These are phyloP conservation scores for Platycercus adscitus DNA, from an alignment of 2,113 vertebrate genomes.

Conservation along the genomic window DNA sequence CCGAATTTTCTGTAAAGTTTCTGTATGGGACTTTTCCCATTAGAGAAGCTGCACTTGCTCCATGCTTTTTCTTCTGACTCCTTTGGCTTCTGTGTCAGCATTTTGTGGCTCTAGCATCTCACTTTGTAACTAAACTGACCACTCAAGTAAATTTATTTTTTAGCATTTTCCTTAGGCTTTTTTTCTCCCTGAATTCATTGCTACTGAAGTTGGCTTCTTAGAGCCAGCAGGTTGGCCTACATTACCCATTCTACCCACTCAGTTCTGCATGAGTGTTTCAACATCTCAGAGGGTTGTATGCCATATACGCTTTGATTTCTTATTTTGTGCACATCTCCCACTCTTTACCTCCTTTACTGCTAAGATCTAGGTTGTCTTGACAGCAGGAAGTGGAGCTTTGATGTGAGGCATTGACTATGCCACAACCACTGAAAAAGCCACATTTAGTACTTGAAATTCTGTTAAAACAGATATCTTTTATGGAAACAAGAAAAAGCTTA, in stretches of 20 bases:
- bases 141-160: neutral
- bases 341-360: neutral
- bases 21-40: neutral
- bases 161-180: neutral
- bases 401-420: neutral
- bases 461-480: neutral
- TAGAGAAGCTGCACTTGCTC: neutral
- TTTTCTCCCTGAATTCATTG: neutral
- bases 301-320: neutral
- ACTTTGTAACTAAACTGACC: neutral
- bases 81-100: neutral
- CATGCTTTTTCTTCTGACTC: neutral
- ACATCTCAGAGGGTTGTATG: neutral
- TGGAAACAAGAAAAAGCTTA: neutral
- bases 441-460: neutral
- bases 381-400: neutral
- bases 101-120: neutral
- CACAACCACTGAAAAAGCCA: neutral
- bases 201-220: neutral
- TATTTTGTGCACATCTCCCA: neutral
- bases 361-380: neutral
- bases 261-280: neutral
- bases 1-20: neutral
- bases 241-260: neutral
- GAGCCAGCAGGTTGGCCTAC: neutral